Evolutionary conservation across 1,140 invertebrate genomes (phyloP), one percentile per base, ranked within the genome.

Genomic region (Penaeus japonicus): DNA sequence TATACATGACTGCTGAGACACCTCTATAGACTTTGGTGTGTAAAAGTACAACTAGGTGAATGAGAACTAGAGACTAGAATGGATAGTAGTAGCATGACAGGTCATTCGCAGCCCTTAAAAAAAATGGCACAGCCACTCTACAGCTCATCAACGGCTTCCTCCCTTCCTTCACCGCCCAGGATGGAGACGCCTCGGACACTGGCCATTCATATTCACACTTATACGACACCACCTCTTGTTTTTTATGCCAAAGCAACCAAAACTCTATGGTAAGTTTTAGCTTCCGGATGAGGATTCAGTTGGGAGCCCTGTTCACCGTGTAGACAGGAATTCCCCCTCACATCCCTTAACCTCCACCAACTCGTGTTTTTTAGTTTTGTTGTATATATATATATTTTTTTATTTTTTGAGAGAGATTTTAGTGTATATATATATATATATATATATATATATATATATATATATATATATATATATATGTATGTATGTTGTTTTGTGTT

Each of bases 121-220:
- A 7, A 27, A n/a, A n/a, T n/a, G n/a, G 54, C 84, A 78, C 84
- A 85, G 27, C 84, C 75, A 79, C 57, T 59, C 62, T 55, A 84
- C 62, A 62, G 54, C 78, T 81, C 78, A 78, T 47, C 47, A 47
- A 47, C 39, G 78, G 73, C 78, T 82, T 79, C 78, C 84, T 90
- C 70, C 92, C 92, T 92, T 88, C 90, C 91, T 90, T 92, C 93
- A 92, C 92, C 91, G 92, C 93, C 92, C 92, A 93, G 92, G 93
- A 93, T 82, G 90, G 92, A 90, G 93, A 93, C 89, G 89, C 91
- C 89, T 92, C 93, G 89, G 91, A 93, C 90, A 92, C 93, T 91
- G 92, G 92, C 89, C 92, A 93, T 90, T 93, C 93, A 90, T 92
- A 93, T 92, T 92, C 92, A 91, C 92, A 93, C 87, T 79, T 91